Evolutionary conservation across 2,113 vertebrate species (phyloP), one percentile per base, ranked within the genome.

Genomic region (Prochilodus magdalenae): DNA sequence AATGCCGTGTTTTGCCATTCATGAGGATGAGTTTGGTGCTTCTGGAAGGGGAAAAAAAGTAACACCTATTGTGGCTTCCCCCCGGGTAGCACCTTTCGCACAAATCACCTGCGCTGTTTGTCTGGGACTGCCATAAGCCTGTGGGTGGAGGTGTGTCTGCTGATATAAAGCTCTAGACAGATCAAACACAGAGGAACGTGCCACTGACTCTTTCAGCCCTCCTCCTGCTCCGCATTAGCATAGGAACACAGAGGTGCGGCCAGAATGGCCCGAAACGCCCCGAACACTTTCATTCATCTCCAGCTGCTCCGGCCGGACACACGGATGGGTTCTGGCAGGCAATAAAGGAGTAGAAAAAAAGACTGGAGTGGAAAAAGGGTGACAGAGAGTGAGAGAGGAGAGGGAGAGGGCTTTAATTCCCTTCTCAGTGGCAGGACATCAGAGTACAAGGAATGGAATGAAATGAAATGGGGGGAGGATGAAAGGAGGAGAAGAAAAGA

Each of bases 1-100:
- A 88, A 91, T 88, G 77, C 69, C 62, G 62, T 33, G 60, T 77
- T 89, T 87, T 84, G 73, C 83, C 71, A 77, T 87, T 85, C 80
- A 77, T 47, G 67, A 59, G 33, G 44, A 33, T 44, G 18, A 63
- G 59, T 30, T 59, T 72, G 77, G 36, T 18, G 53, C 60, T 57
- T 69, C 55, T 24, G n/a, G 44, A 77, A 69, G 24, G 27, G 7
- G n/a, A 24, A 15, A 30, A 67, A 70, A 33, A 51, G 40, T n/a
- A 7, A n/a, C 53, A 2, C 16, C 30, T 76, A 49, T 51, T 75
- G 69, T 29, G 51, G 55, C 51, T 66, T 66, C 33, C 62, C 57
- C 60, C 27, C n/a, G 59, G 69, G 70, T 40, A 14, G 22, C 82
- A 74, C 74, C 85, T 75, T 84, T 78, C 73, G 83, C 82, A 85